phyloP scores from a whole-genome alignment of 2,113 vertebrate genomes.

The Pipa parva region DNA sequence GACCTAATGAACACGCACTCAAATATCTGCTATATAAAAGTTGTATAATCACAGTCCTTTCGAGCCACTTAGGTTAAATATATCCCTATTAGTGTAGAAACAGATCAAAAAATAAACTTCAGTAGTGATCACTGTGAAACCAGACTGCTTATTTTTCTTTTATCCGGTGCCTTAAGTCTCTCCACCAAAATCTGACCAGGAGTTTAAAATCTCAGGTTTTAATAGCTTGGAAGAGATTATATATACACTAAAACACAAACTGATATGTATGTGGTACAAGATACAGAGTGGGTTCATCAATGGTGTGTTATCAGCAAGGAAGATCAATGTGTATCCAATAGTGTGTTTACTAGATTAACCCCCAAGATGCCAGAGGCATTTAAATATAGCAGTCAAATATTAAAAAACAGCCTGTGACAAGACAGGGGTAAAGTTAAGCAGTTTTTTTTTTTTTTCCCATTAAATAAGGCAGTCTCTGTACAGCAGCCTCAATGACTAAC shows the following conservation, averaged over 20 bases:
- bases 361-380: not conserved
- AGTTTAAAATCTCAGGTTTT: no score
- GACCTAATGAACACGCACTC: no score
- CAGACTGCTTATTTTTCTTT: no score
- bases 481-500: not conserved
- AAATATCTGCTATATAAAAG: no score
- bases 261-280: no score
- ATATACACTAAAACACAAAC: no score
- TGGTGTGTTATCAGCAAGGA: no score
- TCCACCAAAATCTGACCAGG: not conserved
- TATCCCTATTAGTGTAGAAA: not conserved
- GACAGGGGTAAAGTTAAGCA: no score
- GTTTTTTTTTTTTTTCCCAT: no score
- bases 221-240: no score
- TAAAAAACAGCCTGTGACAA: not conserved
- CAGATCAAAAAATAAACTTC: not conserved
- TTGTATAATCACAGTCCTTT: not conserved
- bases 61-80: not conserved
- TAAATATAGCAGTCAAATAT: not conserved
- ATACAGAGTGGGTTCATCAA: no score
- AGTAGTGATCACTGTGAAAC: no score
- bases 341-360: not conserved
- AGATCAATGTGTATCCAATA: not conserved
- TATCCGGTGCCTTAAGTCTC: not conserved
- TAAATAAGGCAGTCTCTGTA: conserved; percentile 5